Base-by-base conservation (phyloP, 2,888 invertebrate genomes). In the Megalurothrips usitatus region DNA sequence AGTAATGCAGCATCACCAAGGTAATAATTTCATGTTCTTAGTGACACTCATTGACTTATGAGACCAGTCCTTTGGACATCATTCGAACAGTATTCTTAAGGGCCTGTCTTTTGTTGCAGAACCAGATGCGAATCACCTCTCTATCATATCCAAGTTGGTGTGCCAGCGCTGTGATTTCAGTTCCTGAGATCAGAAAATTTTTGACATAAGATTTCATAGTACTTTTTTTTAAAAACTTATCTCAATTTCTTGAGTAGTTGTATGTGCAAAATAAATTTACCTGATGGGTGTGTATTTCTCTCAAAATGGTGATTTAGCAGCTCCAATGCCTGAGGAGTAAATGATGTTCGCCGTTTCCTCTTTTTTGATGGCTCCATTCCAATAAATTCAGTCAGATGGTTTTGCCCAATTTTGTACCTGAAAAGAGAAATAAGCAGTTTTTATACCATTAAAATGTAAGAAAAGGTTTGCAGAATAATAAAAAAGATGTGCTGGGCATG, bases 101-200 rank as follows among this genome's bases (percentile, higher is more conserved):
- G 1, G 98, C 97, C 88, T 99, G 98, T 81, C 98, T 91, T 88
- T 98, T 98, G 89, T 99, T 99, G 89, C 98, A 99, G 89, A 99
- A 99, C 98, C 99, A 99, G 89, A 99, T 98, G 88, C 98, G 91
- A 86, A 99, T 98, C 81, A 98, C 98, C 90, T 99, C 98, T 81
- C 98, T 91, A 87, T 98, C 98, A 88, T 98, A 98, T 84, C 98
- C 98, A 82, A 99, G 89, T 87, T 97, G 96, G 87, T 97, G 96
- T 19, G 98, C 97, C 84, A 98, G 89, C 75, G 96, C 96, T 26
- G 98, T 98, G 87, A 98, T 98, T 90, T 98, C 98, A 82, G 96
- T 96, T 84, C 98, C 98, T 98, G 89, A 78, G 83, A 84, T 83
- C 82, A 80, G 14, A 52, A 43, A 79, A 52, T 14, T 52, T 58